Base-by-base conservation (phyloP, 2,888 invertebrate genomes). In the Neoaliturus tenellus region DNA sequence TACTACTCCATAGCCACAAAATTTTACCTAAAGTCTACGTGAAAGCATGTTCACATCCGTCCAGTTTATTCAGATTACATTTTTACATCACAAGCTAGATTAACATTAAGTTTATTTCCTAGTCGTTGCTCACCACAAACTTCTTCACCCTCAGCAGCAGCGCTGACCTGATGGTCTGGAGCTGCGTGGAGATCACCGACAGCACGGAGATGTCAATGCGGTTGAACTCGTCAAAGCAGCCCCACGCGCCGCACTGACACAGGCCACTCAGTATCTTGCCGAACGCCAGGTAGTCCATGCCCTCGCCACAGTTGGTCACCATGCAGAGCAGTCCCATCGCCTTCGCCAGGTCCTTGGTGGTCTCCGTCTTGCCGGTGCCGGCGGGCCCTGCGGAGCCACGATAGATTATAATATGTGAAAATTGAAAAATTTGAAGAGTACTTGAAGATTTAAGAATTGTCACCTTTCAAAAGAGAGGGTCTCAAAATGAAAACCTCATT, bases 181-280 rank as follows among this genome's bases (percentile, higher is more conserved):
- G 91, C 89, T 98, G 98, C 0, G 97, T 96, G 0, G 98, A 98
- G 88, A 98, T 98, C 1, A 98, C 98, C 20, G 98, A 98, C 25
- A 98, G 91, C 71, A 98, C 98, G 0, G 98, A 98, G 4, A 97
- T 95, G 86, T 98, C 97, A 87, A 98, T 98, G 44, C 98, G 92
- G 90, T 98, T 98, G 91, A 98, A 98, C 91, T 98, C 98, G 88
- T 98, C 98, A 89, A 98, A 98, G 90, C 98, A 98, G 0, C 98
- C 98, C 98, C 98, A 98, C 1, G 98, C 97, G 0, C 98, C 98
- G 89, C 96, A 96, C 89, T 97, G 96, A 82, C 95, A 95, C 80
- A 97, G 91, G 0, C 97, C 94, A 0, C 95, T 94, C 5, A 97
- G 91, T 86, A 95, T 96, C 51, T 94, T 94, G 6, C 95, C 95